phyloP scores from a whole-genome alignment of 2,888 invertebrate genomes.

The Phaonia tiefii region DNA sequence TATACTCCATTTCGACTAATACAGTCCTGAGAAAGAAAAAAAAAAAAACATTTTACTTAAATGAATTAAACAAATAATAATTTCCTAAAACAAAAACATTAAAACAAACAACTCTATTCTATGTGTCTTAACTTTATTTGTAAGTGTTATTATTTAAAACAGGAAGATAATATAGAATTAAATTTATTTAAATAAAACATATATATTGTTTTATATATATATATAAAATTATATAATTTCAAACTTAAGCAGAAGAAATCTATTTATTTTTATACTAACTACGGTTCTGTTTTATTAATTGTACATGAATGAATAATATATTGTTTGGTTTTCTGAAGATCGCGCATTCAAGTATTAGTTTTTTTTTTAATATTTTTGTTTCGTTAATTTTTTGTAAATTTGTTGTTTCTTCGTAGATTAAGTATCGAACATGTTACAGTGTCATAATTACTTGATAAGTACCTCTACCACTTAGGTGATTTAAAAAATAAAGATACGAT shows the following conservation, averaged over 20 bases:
- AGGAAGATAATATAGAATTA: not conserved
- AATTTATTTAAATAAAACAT: constrained; percentile 1
- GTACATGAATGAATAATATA: not conserved
- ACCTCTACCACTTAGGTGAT: constrained; percentile 5
- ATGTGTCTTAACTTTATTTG: constrained; percentile 61
- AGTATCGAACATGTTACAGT: not conserved
- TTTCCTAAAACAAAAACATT: constrained; percentile 45
- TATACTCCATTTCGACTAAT: not conserved
- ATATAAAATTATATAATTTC: not conserved
- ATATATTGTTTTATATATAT: not conserved
- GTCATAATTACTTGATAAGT: constrained; percentile 3
- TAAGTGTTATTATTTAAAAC: constrained; percentile 53
- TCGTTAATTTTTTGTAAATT: not conserved
- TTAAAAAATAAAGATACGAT: constrained; percentile 9
- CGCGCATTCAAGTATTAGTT: too few species aligned
- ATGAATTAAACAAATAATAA: constrained; percentile 39
- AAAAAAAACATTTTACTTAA: constrained; percentile 37
- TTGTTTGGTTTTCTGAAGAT: too few species aligned
- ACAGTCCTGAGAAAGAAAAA: constrained; percentile 3
- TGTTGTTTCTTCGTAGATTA: too few species aligned
- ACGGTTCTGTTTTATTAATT: not conserved
- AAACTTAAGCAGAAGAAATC: not conserved
- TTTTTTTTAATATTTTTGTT: not conserved
- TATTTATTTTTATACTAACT: constrained; percentile 29
- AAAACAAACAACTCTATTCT: constrained; percentile 42